A percentile compares a stretch with the other conserved stretches of the same genome.
Conservation (phyloP, 2,113 vertebrate genomes). For the Parotia lawesii region DNA sequence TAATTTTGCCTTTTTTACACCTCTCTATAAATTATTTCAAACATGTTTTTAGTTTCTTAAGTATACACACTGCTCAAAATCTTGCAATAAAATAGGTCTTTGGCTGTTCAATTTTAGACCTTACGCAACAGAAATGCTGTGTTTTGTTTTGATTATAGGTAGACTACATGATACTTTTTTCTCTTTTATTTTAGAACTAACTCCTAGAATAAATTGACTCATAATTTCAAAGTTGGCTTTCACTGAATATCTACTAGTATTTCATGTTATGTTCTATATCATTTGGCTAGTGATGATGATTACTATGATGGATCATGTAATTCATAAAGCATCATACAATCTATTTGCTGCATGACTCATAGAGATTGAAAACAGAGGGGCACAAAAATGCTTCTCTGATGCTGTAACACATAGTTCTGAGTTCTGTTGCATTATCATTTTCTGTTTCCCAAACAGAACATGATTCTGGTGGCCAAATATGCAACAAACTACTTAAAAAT, state of each 20-base stretch:
- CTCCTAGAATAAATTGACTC: not conserved
- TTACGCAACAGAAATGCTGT: not conserved
- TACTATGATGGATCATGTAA: not conserved
- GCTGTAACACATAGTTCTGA: not conserved
- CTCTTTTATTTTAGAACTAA: not conserved
- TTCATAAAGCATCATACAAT: conserved; percentile 1
- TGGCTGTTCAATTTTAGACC: not conserved
- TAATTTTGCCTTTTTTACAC: not conserved
- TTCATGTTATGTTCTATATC: not conserved
- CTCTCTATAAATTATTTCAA: not conserved
- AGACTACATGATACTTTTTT: not conserved
- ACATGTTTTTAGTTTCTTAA: not conserved
- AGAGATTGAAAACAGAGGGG: not conserved
- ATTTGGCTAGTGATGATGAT: not conserved
- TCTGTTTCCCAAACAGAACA: not conserved
- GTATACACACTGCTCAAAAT: not conserved
- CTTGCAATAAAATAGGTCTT: not conserved
- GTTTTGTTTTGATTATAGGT: not conserved
- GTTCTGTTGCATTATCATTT: not conserved
- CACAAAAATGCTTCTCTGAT: not conserved
- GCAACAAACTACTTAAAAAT: not conserved
- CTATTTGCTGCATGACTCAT: not conserved
- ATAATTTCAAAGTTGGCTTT: not conserved
- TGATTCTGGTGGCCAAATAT: not conserved
- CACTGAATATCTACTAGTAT: not conserved